Evolutionary conservation across 2,888 invertebrate species (phyloP).

Genomic region (Adelognathus sp.): DNA sequence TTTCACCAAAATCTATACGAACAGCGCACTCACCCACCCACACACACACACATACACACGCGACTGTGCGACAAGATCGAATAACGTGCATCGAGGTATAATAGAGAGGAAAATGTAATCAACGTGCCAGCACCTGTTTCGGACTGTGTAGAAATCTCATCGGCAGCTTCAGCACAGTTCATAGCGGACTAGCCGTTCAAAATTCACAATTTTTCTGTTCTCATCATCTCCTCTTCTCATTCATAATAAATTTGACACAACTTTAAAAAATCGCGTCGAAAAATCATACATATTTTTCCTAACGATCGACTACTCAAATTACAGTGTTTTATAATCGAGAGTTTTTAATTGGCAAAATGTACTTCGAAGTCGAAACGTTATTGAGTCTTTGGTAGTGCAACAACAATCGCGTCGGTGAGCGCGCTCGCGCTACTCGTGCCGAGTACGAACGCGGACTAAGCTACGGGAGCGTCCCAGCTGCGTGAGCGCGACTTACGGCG

Average conservation of each 20-base stretch:
- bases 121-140: constrained; percentile 51
- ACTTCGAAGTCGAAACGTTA: not conserved
- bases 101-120: constrained; percentile 28
- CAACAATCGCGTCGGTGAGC: not conserved
- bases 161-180: constrained; percentile 30
- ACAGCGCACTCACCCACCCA: not conserved
- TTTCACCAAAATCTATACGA: no score
- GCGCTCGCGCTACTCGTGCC: constrained; percentile 55
- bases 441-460: constrained; percentile 60
- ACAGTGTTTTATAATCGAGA: no score
- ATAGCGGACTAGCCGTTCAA: constrained; percentile 4
- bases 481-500: constrained; percentile 65
- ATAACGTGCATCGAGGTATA: constrained; percentile 1
- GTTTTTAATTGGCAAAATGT: no score
- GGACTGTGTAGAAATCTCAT: constrained; percentile 47
- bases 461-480: constrained; percentile 66
- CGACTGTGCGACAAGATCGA: constrained; percentile 4
- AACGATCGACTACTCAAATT: no score
- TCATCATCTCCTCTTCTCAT: not conserved
- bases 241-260: no score
- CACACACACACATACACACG: constrained; percentile 9
- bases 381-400: not conserved
- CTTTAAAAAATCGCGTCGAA: not conserved
- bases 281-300: no score
- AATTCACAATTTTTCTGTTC: constrained; percentile 6